Evolutionary conservation across 1,140 invertebrate species (phyloP), one percentile per base, ranked within the genome.

Genomic region (Drosophila varians): DNA sequence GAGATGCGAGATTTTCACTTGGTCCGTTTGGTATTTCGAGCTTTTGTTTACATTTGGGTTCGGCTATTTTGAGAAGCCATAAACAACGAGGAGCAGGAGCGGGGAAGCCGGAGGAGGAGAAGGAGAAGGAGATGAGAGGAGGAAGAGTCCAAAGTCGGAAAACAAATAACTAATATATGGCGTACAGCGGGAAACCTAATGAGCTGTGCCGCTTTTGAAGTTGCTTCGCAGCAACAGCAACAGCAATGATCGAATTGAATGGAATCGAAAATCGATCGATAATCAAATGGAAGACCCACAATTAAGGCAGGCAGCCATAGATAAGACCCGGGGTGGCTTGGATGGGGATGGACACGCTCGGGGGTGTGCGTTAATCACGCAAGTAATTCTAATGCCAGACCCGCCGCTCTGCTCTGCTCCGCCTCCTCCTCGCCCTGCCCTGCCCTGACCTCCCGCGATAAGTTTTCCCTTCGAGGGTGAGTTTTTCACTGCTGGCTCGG

Each of bases 351-450:
- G 47, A 76, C 69, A 86, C 62, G 72, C 57, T 80, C 68, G 72
- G 73, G 82, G 80, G 80, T 86, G 82, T 87, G 80, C 65, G 82
- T 80, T 86, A 86, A 86, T 86, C 82, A 86, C 80, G 82, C 82
- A 86, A 86, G 82, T 86, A 86, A 84, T 84, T 84, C 78, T 76
- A 86, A 86, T 84, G 79, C 80, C 80, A 47, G 38, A 66, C 61
- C 56, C 31, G 1, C 4, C 12, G 12, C 4, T 6, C 12, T 12
- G 36, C 14, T 1, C 14, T 12, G 2, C 34, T 4, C 4, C 11
- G 34, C 34, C 34, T 4, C 57, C 56, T 19, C 45, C 38, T 9
- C 28, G 11, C 58, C 60, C 51, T 38, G 25, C 11, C 54, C 62
- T 38, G 36, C 36, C 7, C 46, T 48, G 51, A 40, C 31, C 66